These are phyloP conservation scores for Myotis daubentonii DNA, from an alignment of 2,797 vertebrate genomes.

Conservation along the genomic window DNA sequence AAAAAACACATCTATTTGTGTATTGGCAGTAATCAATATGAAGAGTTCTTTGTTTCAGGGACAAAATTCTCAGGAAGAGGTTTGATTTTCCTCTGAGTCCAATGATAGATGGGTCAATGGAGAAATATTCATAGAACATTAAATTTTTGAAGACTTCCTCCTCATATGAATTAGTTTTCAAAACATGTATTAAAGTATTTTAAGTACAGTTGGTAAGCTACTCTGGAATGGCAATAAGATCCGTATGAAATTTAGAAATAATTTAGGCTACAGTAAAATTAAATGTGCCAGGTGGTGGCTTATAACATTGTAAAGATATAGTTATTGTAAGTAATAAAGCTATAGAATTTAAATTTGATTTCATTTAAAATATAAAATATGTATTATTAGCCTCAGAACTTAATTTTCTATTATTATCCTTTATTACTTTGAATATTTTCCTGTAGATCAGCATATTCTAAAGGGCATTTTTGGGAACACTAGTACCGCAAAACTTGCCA, in stretches of 20 bases:
- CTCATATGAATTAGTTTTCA: neutral
- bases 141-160: neutral
- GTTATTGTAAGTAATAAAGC: conserved; percentile 18
- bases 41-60: conserved; percentile 15
- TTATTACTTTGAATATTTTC: conserved; percentile 51
- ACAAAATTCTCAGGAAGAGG: neutral
- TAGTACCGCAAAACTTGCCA: neutral
- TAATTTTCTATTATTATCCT: conserved; percentile 7
- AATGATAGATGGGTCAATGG: neutral
- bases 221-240: neutral
- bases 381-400: neutral
- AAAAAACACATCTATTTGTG: neutral
- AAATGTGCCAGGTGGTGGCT: neutral
- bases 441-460: neutral
- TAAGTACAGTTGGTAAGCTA: neutral
- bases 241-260: neutral
- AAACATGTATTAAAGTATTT: neutral
- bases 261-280: neutral
- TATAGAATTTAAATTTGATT: conserved; percentile 14
- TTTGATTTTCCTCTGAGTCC: neutral
- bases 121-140: neutral
- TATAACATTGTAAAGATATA: neutral
- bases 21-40: neutral
- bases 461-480: neutral
- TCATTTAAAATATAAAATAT: conserved; percentile 27